These are phyloP conservation scores for Anastrepha ludens DNA, from an alignment of 1,140 invertebrate genomes.

Conservation along the genomic window DNA sequence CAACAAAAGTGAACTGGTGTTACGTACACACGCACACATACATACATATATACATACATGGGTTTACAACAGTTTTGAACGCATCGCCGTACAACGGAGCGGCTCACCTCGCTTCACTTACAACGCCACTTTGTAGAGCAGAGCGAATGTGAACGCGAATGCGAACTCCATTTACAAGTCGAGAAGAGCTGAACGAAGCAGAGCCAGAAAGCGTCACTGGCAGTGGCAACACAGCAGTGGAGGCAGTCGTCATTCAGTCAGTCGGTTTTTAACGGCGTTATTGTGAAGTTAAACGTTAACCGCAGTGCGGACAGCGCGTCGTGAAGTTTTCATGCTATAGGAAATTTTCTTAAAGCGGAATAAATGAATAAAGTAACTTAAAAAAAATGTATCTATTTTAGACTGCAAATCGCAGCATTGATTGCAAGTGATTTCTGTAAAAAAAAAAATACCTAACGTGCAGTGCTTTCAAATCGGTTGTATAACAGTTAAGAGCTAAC, in stretches of 20 bases:
- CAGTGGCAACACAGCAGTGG: neutral
- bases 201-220: neutral
- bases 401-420: neutral
- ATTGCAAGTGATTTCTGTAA: neutral
- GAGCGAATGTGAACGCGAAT: neutral
- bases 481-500: conserved; percentile 62
- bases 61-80: conserved; percentile 20
- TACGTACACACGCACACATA: too few relatives aligned
- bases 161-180: conserved; percentile 34
- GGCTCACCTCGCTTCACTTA: conserved; percentile 12
- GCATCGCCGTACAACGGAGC: neutral
- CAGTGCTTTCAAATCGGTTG: conserved; percentile 64
- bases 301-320: neutral
- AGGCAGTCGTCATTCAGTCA: conserved; percentile 27
- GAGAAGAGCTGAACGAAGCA: conserved; percentile 19
- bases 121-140: conserved; percentile 20
- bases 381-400: too few relatives aligned
- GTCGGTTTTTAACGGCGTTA: conserved; percentile 20
- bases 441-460: conserved; percentile 56
- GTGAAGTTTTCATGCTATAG: neutral
- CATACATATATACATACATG: neutral
- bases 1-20: neutral
- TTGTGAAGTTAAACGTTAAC: conserved; percentile 37
- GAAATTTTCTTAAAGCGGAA: neutral
- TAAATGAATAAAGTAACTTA: too few relatives aligned